Evolutionary conservation across 2,888 invertebrate genomes (phyloP).

Genomic region (Sycophila texana): DNA sequence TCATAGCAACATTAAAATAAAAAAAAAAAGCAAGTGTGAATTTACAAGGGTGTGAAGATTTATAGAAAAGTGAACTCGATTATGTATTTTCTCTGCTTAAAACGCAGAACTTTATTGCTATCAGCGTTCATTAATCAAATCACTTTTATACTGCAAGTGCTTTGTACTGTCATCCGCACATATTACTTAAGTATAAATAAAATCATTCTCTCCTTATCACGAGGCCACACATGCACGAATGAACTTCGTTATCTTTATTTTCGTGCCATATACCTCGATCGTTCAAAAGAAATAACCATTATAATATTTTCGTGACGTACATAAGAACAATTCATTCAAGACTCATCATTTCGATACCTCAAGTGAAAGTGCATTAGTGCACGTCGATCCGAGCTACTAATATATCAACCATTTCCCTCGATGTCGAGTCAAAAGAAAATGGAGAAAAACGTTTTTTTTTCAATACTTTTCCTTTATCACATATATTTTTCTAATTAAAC

Average conservation of each 20-base stretch:
- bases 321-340: conserved; percentile 3
- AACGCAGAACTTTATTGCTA: conserved; percentile 61
- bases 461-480: too few species aligned
- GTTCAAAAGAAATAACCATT: neutral
- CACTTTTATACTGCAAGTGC: conserved; percentile 54
- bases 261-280: conserved; percentile 35
- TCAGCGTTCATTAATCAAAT: conserved; percentile 49
- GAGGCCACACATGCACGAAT: conserved; percentile 31
- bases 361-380: neutral
- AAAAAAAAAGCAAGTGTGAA: conserved; percentile 17
- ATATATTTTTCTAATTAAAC: too few species aligned
- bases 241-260: conserved; percentile 14
- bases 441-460: too few species aligned
- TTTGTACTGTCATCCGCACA: conserved; percentile 54
- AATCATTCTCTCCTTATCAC: conserved; percentile 28
- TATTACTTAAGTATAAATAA: conserved; percentile 46
- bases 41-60: conserved; percentile 32
- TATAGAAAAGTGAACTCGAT: conserved; percentile 47
- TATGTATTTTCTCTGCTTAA: conserved; percentile 59
- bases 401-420: neutral
- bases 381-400: neutral
- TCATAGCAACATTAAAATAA: too few species aligned
- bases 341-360: too few species aligned
- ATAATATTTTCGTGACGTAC: conserved; percentile 13
- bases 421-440: too few species aligned